Conservation (phyloP, 2,113 vertebrate genomes). For the Oryzias woworae region DNA sequence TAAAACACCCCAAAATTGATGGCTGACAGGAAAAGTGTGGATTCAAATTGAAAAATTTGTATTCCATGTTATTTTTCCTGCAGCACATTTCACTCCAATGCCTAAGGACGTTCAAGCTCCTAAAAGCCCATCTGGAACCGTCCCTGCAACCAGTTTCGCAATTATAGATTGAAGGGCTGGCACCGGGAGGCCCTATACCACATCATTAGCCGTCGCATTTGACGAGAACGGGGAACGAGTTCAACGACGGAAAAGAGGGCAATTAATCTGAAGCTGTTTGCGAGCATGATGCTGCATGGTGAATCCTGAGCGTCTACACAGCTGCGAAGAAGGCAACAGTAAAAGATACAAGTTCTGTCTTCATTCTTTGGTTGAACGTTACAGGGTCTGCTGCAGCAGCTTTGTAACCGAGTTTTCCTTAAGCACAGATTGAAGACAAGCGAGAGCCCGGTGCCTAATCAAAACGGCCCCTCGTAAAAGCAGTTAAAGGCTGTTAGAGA, state of each 20-base stretch:
- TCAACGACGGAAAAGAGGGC: constrained; percentile 55
- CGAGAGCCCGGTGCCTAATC: constrained; percentile 51
- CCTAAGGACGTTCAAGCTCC: constrained; percentile 36
- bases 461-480: constrained; percentile 57
- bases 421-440: constrained; percentile 20
- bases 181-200: constrained; percentile 59
- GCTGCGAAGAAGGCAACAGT: constrained; percentile 41
- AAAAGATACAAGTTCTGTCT: constrained; percentile 41
- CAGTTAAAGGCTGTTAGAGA: constrained; percentile 56
- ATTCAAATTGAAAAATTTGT: constrained; percentile 62
- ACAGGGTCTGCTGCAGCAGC: constrained; percentile 31
- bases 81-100: constrained; percentile 39
- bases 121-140: constrained; percentile 70
- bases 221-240: constrained; percentile 61
- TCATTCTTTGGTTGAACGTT: constrained; percentile 55
- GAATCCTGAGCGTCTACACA: constrained; percentile 38
- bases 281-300: constrained; percentile 56
- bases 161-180: constrained; percentile 59
- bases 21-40: constrained; percentile 1
- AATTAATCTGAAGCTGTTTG: constrained; percentile 67
- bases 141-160: constrained; percentile 48
- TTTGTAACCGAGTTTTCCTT: constrained; percentile 28
- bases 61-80: constrained; percentile 69
- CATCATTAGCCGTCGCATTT: constrained; percentile 69
- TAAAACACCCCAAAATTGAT: constrained; percentile 31